Conservation (phyloP, 1,140 invertebrate genomes). For the Venturia canescens region DNA sequence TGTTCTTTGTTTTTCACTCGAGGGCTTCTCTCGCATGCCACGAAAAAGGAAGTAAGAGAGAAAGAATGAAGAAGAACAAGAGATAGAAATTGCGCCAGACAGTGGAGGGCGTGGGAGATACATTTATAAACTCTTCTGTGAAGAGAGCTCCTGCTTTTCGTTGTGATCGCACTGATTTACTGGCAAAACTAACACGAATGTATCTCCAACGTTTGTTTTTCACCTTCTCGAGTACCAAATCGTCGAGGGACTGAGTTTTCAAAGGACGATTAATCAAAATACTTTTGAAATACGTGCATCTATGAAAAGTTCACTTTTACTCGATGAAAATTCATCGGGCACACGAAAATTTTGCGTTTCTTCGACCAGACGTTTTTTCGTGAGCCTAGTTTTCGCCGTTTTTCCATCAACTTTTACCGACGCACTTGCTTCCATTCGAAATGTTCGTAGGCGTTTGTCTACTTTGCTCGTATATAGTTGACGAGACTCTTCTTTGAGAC, state of each 20-base stretch:
- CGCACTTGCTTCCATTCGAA: conserved; percentile 28
- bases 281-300: no score
- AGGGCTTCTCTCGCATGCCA: not conserved
- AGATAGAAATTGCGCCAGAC: conserved; percentile 64
- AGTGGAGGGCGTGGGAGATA: conserved; percentile 71
- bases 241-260: not conserved
- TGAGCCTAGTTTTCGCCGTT: not conserved
- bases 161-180: conserved; percentile 53
- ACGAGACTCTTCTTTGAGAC: conserved; percentile 19
- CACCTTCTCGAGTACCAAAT: not conserved
- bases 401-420: not conserved
- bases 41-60: conserved; percentile 38
- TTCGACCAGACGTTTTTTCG: not conserved
- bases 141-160: conserved; percentile 45
- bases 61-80: conserved; percentile 31
- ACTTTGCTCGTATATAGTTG: conserved; percentile 15
- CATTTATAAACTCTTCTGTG: conserved; percentile 70
- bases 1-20: conserved; percentile 1
- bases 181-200: conserved; percentile 38
- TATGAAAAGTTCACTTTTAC: no score
- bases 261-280: not conserved
- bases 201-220: conserved; percentile 34
- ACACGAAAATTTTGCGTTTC: not conserved
- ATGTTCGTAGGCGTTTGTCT: conserved; percentile 41
- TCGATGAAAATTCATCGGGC: no score